phyloP scores from a whole-genome alignment of 2,888 invertebrate species.

The Drosophila paracracens region DNA sequence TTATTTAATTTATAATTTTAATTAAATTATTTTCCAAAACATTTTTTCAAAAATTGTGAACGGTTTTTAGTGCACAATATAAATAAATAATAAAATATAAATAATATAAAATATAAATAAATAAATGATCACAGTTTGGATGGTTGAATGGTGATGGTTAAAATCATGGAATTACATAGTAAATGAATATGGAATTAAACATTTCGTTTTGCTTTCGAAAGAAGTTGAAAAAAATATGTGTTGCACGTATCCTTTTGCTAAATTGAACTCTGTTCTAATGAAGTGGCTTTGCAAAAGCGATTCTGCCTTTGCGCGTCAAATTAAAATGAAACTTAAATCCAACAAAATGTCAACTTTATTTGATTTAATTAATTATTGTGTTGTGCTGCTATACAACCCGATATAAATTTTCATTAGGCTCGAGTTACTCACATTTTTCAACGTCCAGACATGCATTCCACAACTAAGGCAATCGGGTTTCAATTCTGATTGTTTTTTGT shows the following conservation, averaged over 20 bases:
- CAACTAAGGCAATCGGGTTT: slow-evolving; percentile 22
- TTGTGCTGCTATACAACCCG: slow-evolving; percentile 50
- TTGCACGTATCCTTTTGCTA: neutral
- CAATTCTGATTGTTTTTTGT: slow-evolving; percentile 1
- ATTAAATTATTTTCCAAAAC: neutral
- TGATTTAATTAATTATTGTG: slow-evolving; percentile 28
- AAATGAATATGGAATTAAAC: neutral
- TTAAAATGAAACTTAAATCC: neutral
- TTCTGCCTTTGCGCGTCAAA: neutral
- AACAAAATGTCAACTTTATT: slow-evolving; percentile 27
- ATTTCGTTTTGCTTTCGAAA: neutral
- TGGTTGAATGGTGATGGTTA: neutral
- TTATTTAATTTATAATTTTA: neutral
- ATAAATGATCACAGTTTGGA: neutral
- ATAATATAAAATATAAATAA: neutral
- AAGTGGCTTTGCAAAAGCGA: neutral
- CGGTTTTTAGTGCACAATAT: neutral
- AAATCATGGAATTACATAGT: neutral
- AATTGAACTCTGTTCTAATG: neutral
- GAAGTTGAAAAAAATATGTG: neutral
- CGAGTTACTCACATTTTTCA: slow-evolving; percentile 54
- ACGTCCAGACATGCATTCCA: slow-evolving; percentile 12
- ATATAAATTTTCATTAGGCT: slow-evolving; percentile 67
- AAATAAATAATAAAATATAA: no score
- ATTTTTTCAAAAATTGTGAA: neutral